These are phyloP conservation scores for Apotomis capreana DNA, from an alignment of 2,888 invertebrate species.

Conservation along the genomic window DNA sequence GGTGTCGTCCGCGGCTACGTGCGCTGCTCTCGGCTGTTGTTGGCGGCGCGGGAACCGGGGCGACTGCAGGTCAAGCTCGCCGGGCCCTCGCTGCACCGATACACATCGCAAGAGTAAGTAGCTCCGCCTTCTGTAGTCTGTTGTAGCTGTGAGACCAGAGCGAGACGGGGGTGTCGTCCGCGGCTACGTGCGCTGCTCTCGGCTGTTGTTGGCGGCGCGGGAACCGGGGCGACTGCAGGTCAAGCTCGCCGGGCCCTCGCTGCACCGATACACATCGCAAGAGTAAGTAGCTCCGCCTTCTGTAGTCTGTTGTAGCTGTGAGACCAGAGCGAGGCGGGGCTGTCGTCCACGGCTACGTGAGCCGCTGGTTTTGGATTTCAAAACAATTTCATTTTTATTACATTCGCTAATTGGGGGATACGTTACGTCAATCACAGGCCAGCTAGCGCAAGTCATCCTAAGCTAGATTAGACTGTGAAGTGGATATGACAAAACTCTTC, in stretches of 20 bases:
- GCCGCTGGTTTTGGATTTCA: too few relatives aligned
- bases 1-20: too few relatives aligned
- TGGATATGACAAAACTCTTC: too few relatives aligned
- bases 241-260: conserved; percentile 93
- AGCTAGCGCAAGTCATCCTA: too few relatives aligned
- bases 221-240: conserved; percentile 87
- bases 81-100: conserved; percentile 89
- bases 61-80: conserved; percentile 90
- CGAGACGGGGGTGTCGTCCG: conserved; percentile 90
- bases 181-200: conserved; percentile 92
- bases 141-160: conserved; percentile 89
- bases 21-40: conserved; percentile 82
- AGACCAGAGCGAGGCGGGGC: too few relatives aligned
- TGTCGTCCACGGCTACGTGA: too few relatives aligned
- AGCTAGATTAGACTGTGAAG: too few relatives aligned
- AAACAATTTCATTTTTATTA: too few relatives aligned
- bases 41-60: conserved; percentile 87
- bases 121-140: neutral
- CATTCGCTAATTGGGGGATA: too few relatives aligned
- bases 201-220: conserved; percentile 90
- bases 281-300: conserved; percentile 83
- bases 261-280: conserved; percentile 83
- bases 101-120: conserved; percentile 86
- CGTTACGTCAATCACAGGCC: too few relatives aligned
- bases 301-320: neutral